Evolutionary conservation across 2,113 vertebrate genomes (phyloP).

Genomic region (Brachypteracias leptosomus): DNA sequence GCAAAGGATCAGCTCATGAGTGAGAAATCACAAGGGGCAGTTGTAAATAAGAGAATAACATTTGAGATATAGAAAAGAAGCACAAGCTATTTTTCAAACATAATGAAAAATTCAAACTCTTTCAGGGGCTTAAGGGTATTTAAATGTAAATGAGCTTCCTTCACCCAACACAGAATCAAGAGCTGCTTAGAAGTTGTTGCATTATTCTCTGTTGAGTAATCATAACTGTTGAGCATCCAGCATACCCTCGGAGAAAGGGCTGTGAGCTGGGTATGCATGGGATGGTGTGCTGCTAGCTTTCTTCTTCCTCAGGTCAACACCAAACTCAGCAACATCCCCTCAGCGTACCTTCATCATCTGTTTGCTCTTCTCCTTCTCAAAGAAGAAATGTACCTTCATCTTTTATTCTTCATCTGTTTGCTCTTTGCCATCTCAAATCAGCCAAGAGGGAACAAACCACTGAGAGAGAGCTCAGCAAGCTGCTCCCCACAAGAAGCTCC

Average conservation of each 20-base stretch:
- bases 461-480: too few species aligned
- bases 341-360: too few species aligned
- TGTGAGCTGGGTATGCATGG: neutral
- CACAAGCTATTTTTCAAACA: constrained; percentile 15
- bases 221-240: neutral
- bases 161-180: neutral
- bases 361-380: too few species aligned
- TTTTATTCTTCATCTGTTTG: too few species aligned
- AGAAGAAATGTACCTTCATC: too few species aligned
- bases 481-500: too few species aligned
- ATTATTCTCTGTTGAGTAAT: constrained; percentile 13
- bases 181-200: neutral
- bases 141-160: constrained; percentile 47
- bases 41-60: neutral
- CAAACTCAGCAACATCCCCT: too few species aligned
- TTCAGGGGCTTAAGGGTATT: constrained; percentile 38
- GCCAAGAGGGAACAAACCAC: too few species aligned
- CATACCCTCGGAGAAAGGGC: neutral
- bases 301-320: too few species aligned
- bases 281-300: too few species aligned
- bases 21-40: neutral
- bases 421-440: too few species aligned
- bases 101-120: constrained; percentile 24
- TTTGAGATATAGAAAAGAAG: neutral
- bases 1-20: neutral